These are phyloP conservation scores for Elymnias hypermnestra DNA, from an alignment of 1,140 invertebrate species.

Conservation along the genomic window DNA sequence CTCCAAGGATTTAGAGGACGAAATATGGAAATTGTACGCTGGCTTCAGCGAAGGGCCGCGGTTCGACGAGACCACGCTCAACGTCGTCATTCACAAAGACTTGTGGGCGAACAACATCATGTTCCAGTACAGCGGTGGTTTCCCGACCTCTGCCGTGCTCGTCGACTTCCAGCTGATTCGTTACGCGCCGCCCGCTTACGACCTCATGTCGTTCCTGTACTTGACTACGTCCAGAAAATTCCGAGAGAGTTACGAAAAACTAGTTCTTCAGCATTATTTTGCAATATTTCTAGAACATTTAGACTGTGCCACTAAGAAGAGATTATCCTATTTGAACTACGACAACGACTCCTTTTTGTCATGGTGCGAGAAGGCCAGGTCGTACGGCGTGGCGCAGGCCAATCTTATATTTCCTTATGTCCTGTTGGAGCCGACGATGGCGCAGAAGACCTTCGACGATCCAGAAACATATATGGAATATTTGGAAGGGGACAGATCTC, in stretches of 20 bases:
- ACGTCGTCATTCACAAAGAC: slow-evolving; percentile 72
- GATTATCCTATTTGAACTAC: slow-evolving; percentile 37
- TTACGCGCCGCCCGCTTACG: slow-evolving; percentile 66
- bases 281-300: slow-evolving; percentile 37
- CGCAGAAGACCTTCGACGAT: slow-evolving; percentile 43
- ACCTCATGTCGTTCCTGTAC: slow-evolving; percentile 59
- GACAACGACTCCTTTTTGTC: slow-evolving; percentile 27
- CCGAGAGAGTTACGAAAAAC: slow-evolving; percentile 36
- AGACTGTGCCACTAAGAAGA: slow-evolving; percentile 27
- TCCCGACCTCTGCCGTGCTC: slow-evolving; percentile 47
- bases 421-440: slow-evolving; percentile 39
- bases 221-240: slow-evolving; percentile 52
- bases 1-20: slow-evolving; percentile 29
- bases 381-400: slow-evolving; percentile 37
- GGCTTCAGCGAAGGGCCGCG: slow-evolving; percentile 34
- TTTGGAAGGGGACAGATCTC: slow-evolving; percentile 36
- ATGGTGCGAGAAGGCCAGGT: slow-evolving; percentile 38
- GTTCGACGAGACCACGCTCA: slow-evolving; percentile 38
- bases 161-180: slow-evolving; percentile 66
- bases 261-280: slow-evolving; percentile 54
- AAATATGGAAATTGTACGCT: slow-evolving; percentile 27
- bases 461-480: slow-evolving; percentile 37
- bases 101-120: slow-evolving; percentile 74
- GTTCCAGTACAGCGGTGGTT: slow-evolving; percentile 54
- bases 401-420: slow-evolving; percentile 40